Percentiles rank a stretch among this genome's conserved stretches.
Evolutionary conservation across 2,888 invertebrate species (phyloP).

Genomic region (Poecilobothrus nobilitatus): DNA sequence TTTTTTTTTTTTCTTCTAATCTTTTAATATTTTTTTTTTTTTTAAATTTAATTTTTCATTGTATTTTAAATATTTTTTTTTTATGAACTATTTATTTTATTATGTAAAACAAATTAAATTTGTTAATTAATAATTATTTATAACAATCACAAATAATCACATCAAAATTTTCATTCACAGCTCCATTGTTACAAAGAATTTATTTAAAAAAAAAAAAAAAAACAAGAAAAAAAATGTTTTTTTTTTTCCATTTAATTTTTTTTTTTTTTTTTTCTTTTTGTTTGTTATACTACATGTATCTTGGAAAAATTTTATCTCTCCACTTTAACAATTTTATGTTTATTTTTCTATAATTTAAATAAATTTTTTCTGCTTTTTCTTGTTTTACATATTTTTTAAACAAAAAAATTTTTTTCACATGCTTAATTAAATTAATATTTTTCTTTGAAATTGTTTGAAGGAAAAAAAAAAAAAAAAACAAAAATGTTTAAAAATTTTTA

Average conservation of each 20-base stretch:
- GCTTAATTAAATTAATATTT: no score
- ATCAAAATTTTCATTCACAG: conserved; percentile 44
- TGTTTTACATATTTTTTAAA: no score
- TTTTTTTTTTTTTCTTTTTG: neutral
- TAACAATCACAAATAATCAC: conserved; percentile 45
- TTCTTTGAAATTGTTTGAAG: no score
- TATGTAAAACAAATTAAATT: conserved; percentile 23
- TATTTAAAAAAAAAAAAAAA: neutral
- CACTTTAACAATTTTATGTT: neutral
- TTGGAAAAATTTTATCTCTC: conserved; percentile 8
- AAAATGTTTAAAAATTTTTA: no score
- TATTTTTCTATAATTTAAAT: no score
- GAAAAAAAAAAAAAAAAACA: no score
- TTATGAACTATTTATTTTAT: conserved; percentile 22
- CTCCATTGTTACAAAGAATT: conserved; percentile 39
- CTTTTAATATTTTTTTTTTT: neutral
- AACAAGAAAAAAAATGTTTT: neutral
- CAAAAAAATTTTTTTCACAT: no score
- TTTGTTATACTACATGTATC: neutral
- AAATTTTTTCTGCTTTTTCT: no score
- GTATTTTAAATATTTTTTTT: conserved; percentile 14
- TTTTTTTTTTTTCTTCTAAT: no score
- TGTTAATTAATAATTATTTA: conserved; percentile 24
- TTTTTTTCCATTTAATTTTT: neutral
- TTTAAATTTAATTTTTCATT: neutral